Conservation (phyloP, 2,113 vertebrate genomes). For the Manacus vitellinus region DNA sequence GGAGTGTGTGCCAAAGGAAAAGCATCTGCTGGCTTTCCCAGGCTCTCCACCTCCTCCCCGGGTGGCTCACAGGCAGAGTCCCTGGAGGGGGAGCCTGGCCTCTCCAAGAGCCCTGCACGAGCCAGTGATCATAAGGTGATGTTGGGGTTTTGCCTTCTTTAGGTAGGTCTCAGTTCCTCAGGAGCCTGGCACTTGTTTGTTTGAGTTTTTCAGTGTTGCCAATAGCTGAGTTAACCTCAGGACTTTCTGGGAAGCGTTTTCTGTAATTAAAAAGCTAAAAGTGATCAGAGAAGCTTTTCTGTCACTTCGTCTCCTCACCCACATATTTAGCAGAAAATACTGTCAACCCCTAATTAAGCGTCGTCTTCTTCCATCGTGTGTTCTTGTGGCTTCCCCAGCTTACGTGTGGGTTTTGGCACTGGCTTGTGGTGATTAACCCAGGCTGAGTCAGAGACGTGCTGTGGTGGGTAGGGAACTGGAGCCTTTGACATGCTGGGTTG, state of each 20-base stretch:
- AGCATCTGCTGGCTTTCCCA: neutral
- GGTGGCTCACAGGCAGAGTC: neutral
- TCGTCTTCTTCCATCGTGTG: neutral
- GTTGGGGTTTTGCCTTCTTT: neutral
- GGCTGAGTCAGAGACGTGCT: neutral
- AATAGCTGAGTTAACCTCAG: neutral
- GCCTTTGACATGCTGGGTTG: accelerated
- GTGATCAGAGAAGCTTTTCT: neutral
- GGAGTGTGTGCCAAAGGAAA: neutral
- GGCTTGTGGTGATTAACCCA: neutral
- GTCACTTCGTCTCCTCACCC: neutral
- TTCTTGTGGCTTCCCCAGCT: constrained; percentile 19
- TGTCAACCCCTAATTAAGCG: constrained; percentile 16
- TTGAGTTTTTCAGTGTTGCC: neutral
- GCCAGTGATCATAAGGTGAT: neutral
- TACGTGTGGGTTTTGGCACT: constrained; percentile 12
- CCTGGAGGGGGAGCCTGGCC: neutral
- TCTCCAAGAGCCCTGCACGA: neutral
- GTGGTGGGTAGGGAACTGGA: neutral
- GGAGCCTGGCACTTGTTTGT: neutral
- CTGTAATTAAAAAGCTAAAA: constrained; percentile 11
- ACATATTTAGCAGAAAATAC: neutral
- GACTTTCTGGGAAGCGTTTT: neutral
- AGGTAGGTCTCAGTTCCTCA: neutral
- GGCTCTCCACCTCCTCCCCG: neutral